Evolutionary conservation across 2,113 vertebrate species (phyloP), one percentile per base, ranked within the genome.

Genomic region (Trichechus manatus): DNA sequence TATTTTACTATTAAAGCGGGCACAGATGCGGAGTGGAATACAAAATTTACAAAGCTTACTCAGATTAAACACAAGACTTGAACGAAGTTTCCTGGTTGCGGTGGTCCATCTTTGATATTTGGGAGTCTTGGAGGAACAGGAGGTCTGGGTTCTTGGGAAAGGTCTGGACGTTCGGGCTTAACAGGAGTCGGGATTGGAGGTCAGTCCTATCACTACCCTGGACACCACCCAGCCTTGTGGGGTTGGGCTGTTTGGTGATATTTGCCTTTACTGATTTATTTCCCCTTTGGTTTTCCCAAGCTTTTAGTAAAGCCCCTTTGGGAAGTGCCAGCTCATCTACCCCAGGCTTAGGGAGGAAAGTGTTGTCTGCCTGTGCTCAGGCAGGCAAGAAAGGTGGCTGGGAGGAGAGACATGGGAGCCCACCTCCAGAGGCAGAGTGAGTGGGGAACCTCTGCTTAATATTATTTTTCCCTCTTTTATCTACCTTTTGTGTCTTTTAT

Each of bases 1-100:
- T 68, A 56, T 42, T 96, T 88, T 87, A 66, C 63, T 74, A 3
- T 90, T 78, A 74, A 86, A 85, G 80, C 13, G 81, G 93, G 77
- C 2, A 8, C 39, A 39, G 80, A 72, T 25, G 14, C 33, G 72
- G 64, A 81, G 61, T 36, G 31, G 81, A 85, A 77, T 25, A 61
- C 22, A 92, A 42, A 83, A 47, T 86, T 94, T 64, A 15, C n/a
- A 50, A 5, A 61, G 33, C 90, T 39, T 53, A 13, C 33, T 25
- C 36, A 68, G 47, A 75, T 63, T 3, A 31, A 87, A 61, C 47
- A 4, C 2, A 56, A 81, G 47, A 25, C 20, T 72, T n/a, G 29
- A 86, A 36, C 22, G 44, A 87, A n/a, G 8, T 42, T 36, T 63
- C 81, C 59, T 27, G 83, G 10, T 6, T 13, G 10, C 0, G 6